Evolutionary conservation across 2,888 invertebrate species (phyloP), one percentile per base, ranked within the genome.

Genomic region (Drosophila setosimentum): DNA sequence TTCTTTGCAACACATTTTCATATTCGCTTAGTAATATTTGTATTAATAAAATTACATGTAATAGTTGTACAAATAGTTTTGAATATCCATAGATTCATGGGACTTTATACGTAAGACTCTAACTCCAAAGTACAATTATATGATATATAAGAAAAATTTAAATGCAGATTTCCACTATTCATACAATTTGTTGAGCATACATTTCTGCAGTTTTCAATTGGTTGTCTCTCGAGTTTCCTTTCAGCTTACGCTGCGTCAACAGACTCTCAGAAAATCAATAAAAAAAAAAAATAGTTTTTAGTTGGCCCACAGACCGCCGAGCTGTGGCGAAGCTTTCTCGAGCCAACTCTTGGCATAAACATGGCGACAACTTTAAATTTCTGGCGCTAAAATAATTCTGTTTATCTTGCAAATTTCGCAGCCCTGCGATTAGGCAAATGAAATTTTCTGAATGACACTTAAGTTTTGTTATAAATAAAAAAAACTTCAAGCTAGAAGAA

Each of bases 381-480:
- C 45, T 53, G 50, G 45, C 57, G 57, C 60, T 69, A 48, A 67
- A 69, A 67, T 82, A 71, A 82, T 79, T 84, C 70, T 80, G 67
- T 77, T 82, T 82, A 67, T 61, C 57, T 55, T 55, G 60, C 50
- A 64, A 55, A 63, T 75, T 76, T 53, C 37, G 29, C 11, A 37
- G n/a, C 8, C 49, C 37, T 37, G 21, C 40, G 32, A 21, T 32
- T 45, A 40, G 49, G 3, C n/a, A 35, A 40, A 55, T 57, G 24
- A 13, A 55, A 51, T 37, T 51, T 37, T 4, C 27, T 13, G 33
- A 27, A 55, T 29, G 61, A 60, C 60, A n/a, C 8, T 27, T 27
- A 33, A 27, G 8, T 18, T 24, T 35, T 16, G 35, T 35, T 35
- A 35, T 5, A 11, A 11, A 5, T 5, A 10, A 2, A 5, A 40